phyloP scores from a whole-genome alignment of 2,113 vertebrate genomes.

The Gymnogyps californianus region DNA sequence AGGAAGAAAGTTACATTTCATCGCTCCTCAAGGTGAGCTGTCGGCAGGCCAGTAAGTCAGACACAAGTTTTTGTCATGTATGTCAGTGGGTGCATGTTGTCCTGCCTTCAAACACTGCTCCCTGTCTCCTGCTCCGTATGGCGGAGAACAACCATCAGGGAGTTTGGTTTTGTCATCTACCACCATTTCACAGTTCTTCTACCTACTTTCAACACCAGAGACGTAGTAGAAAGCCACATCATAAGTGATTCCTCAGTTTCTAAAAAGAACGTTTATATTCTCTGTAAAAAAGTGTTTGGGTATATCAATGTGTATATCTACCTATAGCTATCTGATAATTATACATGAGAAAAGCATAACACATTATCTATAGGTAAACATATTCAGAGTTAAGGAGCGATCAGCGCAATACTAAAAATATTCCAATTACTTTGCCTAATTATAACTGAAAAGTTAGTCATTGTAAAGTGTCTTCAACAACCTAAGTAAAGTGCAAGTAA shows the following conservation, averaged over 20 bases:
- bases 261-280: not conserved
- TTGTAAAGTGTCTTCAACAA: not conserved
- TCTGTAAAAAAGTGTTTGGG: not conserved
- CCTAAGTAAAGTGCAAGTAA: not conserved
- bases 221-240: not conserved
- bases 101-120: not conserved
- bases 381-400: not conserved
- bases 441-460: not conserved
- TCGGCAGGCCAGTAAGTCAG: not conserved
- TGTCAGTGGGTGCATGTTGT: not conserved
- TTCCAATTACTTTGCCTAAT: not conserved
- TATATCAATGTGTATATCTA: not conserved
- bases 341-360: not conserved
- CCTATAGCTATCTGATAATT: not conserved
- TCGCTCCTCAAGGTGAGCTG: not conserved
- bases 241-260: not conserved
- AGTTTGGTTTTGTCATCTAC: not conserved
- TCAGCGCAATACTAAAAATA: not conserved
- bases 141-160: not conserved
- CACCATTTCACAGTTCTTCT: not conserved
- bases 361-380: not conserved
- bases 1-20: not conserved
- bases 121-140: rapidly evolving
- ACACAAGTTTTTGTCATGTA: not conserved
- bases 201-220: not conserved